Percentiles rank a stretch among this genome's conserved stretches.
Conservation (phyloP, 2,888 invertebrate genomes). For the Polietes domitor region DNA sequence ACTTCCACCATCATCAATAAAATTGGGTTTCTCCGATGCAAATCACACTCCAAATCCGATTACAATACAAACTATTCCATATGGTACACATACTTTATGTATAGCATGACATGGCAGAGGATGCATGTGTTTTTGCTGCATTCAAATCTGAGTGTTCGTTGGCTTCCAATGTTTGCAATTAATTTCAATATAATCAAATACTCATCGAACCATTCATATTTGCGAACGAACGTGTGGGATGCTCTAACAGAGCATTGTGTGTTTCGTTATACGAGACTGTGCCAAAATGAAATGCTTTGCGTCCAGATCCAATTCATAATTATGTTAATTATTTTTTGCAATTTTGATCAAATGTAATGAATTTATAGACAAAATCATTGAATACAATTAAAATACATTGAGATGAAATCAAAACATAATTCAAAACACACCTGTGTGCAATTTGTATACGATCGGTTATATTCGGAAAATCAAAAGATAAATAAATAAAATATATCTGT, state of each 20-base stretch:
- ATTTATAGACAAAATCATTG: slow-evolving; percentile 31
- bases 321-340: slow-evolving; percentile 43
- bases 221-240: neutral
- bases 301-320: slow-evolving; percentile 34
- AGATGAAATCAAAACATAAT: slow-evolving; percentile 45
- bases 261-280: neutral
- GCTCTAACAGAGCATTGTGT: neutral
- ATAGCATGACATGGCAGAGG: neutral
- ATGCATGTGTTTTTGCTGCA: neutral
- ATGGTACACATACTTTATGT: neutral
- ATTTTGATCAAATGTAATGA: slow-evolving; percentile 31
- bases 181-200: slow-evolving; percentile 40
- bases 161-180: slow-evolving; percentile 31
- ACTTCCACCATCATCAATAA: neutral
- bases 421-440: neutral
- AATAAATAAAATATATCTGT: neutral
- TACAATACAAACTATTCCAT: too few relatives aligned
- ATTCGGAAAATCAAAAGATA: neutral
- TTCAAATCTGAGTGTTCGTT: slow-evolving; percentile 12
- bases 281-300: slow-evolving; percentile 31
- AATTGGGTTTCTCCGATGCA: neutral
- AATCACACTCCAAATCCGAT: neutral
- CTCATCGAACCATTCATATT: slow-evolving; percentile 32
- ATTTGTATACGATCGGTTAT: neutral
- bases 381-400: slow-evolving; percentile 41